Evolutionary conservation across 1,140 invertebrate genomes (phyloP), one percentile per base, ranked within the genome.

Genomic region (Chymomyza costata): DNA sequence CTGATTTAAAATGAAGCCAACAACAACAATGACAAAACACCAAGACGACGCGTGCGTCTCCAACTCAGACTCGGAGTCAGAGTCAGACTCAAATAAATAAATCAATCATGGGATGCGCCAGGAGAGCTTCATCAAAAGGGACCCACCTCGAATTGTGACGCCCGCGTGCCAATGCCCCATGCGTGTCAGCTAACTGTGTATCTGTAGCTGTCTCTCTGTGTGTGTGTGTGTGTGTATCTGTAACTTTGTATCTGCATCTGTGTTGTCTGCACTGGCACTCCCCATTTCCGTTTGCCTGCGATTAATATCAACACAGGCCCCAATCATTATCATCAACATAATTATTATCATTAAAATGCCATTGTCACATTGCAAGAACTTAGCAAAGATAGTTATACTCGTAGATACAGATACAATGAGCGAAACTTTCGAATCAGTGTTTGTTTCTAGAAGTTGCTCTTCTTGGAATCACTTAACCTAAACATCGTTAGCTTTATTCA

Each of bases 51-150:
- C 73, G 61, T 76, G 71, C 70, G 70, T 69, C 59, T 30, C 40
- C 46, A 59, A 38, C 70, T n/a, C n/a, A n/a, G n/a, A n/a, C n/a
- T n/a, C n/a, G n/a, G n/a, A n/a, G n/a, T n/a, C n/a, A n/a, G n/a
- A n/a, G n/a, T n/a, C n/a, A n/a, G n/a, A n/a, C n/a, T 65, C 73
- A 71, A 80, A 78, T 78, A 78, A 80, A 78, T 78, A 78, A 78
- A 78, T 78, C 71, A 78, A 78, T 78, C 71, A 78, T 59, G 32
- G 25, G 61, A 34, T 44, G 43, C 34, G 10, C 52, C 41, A 47
- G 50, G 34, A 44, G 32, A 54, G 13, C 45, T 47, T 31, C 37
- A 40, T 10, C 18, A 40, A 48, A 37, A 41, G 11, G 21, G 8
- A 3, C 8, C 30, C 10, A 16, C 14, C 25, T 19, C 47, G 43